Percentiles rank a stretch among this genome's conserved stretches.
Conservation (phyloP, 2,888 invertebrate genomes). For the Limnephilus lunatus region DNA sequence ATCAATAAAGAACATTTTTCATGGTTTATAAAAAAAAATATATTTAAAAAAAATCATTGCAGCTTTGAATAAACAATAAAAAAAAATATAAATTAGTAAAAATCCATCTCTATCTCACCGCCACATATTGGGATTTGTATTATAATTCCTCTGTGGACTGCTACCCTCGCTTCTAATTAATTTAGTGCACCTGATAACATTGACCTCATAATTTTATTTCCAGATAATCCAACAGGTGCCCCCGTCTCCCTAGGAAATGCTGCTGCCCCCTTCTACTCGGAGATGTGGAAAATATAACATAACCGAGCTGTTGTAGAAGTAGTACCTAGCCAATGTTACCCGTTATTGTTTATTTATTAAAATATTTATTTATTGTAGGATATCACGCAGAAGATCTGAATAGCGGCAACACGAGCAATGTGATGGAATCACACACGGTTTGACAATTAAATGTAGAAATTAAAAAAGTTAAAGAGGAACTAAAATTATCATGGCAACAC, state of each 20-base stretch:
- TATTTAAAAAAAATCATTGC: too few relatives aligned
- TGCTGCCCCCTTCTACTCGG: not conserved
- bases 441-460: not conserved
- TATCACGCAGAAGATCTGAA: not conserved
- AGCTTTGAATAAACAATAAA: too few relatives aligned
- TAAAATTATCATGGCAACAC: not conserved
- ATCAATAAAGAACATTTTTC: too few relatives aligned
- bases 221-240: conserved; percentile 62
- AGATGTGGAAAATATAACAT: conserved; percentile 8
- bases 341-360: conserved; percentile 37
- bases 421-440: not conserved
- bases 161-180: not conserved
- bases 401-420: not conserved
- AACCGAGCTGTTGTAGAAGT: conserved; percentile 8
- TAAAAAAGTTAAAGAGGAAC: not conserved
- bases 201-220: conserved; percentile 24
- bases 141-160: too few relatives aligned
- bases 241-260: conserved; percentile 51
- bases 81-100: too few relatives aligned
- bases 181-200: not conserved
- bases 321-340: conserved; percentile 41
- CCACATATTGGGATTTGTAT: too few relatives aligned
- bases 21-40: too few relatives aligned
- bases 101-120: too few relatives aligned
- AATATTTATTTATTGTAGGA: conserved; percentile 33